Evolutionary conservation across 2,888 invertebrate genomes (phyloP), one percentile per base, ranked within the genome.

Genomic region (Platynereis dumerilii): DNA sequence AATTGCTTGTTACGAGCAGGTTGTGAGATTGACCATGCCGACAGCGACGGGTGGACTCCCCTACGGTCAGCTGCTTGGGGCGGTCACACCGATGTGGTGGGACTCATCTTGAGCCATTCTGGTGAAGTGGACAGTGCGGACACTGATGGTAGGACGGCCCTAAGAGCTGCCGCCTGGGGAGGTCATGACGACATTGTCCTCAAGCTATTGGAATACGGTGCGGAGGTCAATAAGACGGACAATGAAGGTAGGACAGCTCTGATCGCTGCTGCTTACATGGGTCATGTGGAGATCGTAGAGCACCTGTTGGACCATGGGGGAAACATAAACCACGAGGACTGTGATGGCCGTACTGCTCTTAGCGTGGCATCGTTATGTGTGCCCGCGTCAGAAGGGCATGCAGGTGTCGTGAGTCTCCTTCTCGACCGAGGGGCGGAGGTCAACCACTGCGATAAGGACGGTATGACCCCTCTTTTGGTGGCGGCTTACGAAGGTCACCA

Each of bases 31-130:
- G 83, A 86, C 71, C 79, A 83, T 67, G 79, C 82, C 1, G 86
- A 87, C 74, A 79, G 79, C 65, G 86, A 86, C 66, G 86, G 86
- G 0, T 83, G 83, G 83, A 83, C 83, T 27, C 78, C 83, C 2
- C 69, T 84, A 61, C 70, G 96, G 64, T 94, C 96, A 2, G 94
- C 96, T 24, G 94, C 96, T 15, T 96, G 96, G 96, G 96, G 94
- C 57, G 96, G 96, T 0, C 96, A 96, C 78, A 91, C 77, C 2
- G 75, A 73, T 5, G 80, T 82, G 5, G 81, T 82, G 66, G 79
- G 66, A 73, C 78, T 76, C 72, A 81, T 75, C 75, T 0, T 96
- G 34, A 94, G 94, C 81, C 93, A 92, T 20, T 83, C 83, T 10
- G 85, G 85, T 0, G 77, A 78, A 39, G 85, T 86, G 2, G 84